These are phyloP conservation scores for Plodia interpunctella DNA, from an alignment of 1,140 invertebrate genomes.

Conservation along the genomic window DNA sequence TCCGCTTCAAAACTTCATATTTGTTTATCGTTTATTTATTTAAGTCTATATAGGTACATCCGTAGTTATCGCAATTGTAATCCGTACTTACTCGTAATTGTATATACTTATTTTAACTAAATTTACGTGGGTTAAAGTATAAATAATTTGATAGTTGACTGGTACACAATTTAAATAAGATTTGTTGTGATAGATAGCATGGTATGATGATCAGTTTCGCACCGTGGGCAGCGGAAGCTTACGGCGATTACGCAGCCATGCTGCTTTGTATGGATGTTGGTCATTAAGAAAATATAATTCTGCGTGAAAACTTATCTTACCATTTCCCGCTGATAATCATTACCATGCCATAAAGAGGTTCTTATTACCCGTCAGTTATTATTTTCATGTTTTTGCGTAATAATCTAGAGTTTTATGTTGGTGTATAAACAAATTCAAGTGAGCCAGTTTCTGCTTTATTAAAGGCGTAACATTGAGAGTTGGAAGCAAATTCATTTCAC, in stretches of 20 bases:
- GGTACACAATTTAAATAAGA: background rate
- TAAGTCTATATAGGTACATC: too few relatives aligned
- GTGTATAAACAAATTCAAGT: background rate
- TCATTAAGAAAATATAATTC: slow-evolving; percentile 11
- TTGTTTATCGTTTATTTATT: background rate
- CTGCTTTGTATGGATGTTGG: slow-evolving; percentile 22
- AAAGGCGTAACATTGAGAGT: background rate
- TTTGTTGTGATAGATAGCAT: background rate
- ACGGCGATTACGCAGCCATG: background rate
- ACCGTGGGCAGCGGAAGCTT: background rate
- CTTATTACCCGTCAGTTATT: slow-evolving; percentile 14
- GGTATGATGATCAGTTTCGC: background rate
- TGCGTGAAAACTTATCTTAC: background rate
- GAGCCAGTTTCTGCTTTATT: background rate
- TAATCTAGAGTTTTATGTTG: slow-evolving; percentile 6
- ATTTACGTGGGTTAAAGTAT: too few relatives aligned
- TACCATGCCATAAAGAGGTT: background rate
- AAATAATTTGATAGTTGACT: background rate
- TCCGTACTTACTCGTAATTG: too few relatives aligned
- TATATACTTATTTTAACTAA: too few relatives aligned
- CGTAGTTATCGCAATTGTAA: too few relatives aligned
- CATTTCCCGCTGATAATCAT: background rate
- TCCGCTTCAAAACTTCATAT: background rate
- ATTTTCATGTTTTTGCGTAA: slow-evolving; percentile 10
- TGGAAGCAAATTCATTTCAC: slow-evolving; percentile 13